Evolutionary conservation across 2,113 vertebrate species (phyloP).

Genomic region (Girardinichthys multiradiatus): DNA sequence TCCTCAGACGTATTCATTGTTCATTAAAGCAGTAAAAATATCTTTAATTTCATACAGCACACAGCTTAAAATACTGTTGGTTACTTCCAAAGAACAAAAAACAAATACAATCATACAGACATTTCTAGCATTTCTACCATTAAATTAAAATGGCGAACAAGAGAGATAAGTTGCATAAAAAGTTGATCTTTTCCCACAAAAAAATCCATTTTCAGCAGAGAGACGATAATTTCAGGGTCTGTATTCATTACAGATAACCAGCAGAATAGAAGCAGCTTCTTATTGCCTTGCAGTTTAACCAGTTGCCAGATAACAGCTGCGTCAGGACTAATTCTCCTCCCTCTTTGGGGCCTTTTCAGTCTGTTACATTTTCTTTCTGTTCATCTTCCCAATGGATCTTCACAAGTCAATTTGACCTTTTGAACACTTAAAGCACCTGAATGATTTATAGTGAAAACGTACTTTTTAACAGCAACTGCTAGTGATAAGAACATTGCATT

Average conservation of each 20-base stretch:
- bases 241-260: neutral
- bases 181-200: no score
- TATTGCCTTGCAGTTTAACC: neutral
- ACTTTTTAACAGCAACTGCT: slow-evolving; percentile 15
- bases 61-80: no score
- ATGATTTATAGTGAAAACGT: slow-evolving; percentile 20
- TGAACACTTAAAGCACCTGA: slow-evolving; percentile 3
- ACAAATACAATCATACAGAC: no score
- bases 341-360: neutral
- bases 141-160: no score
- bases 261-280: slow-evolving; percentile 1
- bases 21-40: neutral
- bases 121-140: no score
- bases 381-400: slow-evolving; percentile 27
- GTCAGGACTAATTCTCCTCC: slow-evolving; percentile 32
- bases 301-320: slow-evolving; percentile 19
- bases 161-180: no score
- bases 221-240: slow-evolving; percentile 19
- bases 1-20: neutral
- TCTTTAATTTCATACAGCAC: no score
- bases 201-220: neutral
- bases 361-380: slow-evolving; percentile 15
- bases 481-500: slow-evolving; percentile 34
- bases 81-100: no score
- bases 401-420: slow-evolving; percentile 30